Evolutionary conservation across 2,797 vertebrate genomes (phyloP), one percentile per base, ranked within the genome.

Genomic region (Coilia nasus): DNA sequence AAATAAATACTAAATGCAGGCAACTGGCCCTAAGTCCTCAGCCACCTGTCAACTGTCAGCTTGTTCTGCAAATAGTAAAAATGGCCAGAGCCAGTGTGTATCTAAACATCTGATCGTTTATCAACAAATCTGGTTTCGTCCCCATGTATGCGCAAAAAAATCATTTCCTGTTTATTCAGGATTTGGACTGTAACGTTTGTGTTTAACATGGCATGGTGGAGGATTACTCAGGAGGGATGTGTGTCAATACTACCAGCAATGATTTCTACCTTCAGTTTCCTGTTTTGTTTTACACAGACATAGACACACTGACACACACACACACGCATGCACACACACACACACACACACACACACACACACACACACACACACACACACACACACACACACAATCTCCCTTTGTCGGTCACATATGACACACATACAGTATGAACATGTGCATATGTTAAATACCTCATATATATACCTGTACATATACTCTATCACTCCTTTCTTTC

Each of bases 21-120:
- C 15, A 78, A 78, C 35, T 21, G 3, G 31, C 71, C 19, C 31
- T 44, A 3, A 44, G 1, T 71, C 12, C 23, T 54, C 62, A 67
- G 25, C 23, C 62, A 71, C 67, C 67, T 71, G 67, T 71, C 67
- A 71, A 71, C 67, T 71, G 67, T 31, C 67, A 71, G 23, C 64
- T 31, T 35, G 28, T 28, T 5, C 5, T 71, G n/a, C 17, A 35
- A 0, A 35, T 1, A 35, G 6, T 31, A 35, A 71, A 71, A 71
- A 28, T 71, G 67, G 35, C 28, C 31, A 35, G 5, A 3, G 17
- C 67, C 67, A 31, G 6, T 71, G 67, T 15, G 31, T 71, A 17
- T 71, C 11, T 15, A 7, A 19, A 35, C 67, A 71, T 35, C 25
- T 15, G 17, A 17, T n/a, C 15, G 31, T 71, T 31, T 31, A 71